phyloP scores from a whole-genome alignment of 2,888 invertebrate species.

The Ophion ellenae region DNA sequence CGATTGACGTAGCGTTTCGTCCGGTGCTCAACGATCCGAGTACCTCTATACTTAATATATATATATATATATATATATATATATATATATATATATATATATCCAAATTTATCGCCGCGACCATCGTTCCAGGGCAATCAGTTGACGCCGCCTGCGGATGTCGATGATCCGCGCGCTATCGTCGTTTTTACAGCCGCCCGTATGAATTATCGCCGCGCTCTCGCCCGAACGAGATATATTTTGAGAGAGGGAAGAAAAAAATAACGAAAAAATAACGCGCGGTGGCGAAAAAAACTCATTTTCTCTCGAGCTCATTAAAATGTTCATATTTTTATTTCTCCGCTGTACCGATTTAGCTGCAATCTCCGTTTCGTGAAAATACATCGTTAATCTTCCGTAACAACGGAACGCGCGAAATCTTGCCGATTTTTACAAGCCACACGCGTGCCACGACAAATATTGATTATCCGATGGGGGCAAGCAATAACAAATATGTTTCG shows the following conservation, averaged over 20 bases:
- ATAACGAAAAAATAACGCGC: neutral
- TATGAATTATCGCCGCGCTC: neutral
- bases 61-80: no score
- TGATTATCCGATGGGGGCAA: conserved; percentile 26
- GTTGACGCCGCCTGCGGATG: neutral
- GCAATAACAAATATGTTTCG: conserved; percentile 40
- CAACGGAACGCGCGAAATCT: conserved; percentile 28
- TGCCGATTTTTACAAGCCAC: conserved; percentile 36
- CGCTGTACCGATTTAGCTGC: conserved; percentile 10
- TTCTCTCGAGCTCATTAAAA: conserved; percentile 10
- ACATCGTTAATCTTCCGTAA: conserved; percentile 38
- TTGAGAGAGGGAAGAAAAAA: neutral
- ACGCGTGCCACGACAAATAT: conserved; percentile 45
- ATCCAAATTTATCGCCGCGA: neutral
- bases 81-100: neutral
- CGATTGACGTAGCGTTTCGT: neutral
- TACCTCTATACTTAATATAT: no score
- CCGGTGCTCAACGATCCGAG: neutral
- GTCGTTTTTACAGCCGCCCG: conserved; percentile 1
- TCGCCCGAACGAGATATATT: neutral
- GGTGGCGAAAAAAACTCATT: neutral
- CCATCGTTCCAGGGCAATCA: neutral
- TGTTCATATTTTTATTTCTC: conserved; percentile 20
- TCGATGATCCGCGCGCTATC: conserved; percentile 35
- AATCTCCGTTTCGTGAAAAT: conserved; percentile 15